phyloP scores from a whole-genome alignment of 2,113 vertebrate species.

The Anguilla japonica region DNA sequence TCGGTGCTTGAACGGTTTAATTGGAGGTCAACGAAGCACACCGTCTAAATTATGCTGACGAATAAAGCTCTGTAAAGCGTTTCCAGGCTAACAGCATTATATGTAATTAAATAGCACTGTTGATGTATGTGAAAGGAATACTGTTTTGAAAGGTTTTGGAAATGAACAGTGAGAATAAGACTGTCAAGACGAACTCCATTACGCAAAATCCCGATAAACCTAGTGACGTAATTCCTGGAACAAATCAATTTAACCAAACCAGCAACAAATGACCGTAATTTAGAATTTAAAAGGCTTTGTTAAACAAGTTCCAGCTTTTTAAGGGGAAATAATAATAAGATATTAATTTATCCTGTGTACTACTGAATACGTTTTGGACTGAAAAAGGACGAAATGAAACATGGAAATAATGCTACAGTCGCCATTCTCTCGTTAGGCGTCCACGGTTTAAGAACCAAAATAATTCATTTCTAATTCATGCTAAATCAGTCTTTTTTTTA shows the following conservation, averaged over 20 bases:
- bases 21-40: not conserved
- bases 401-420: conserved; percentile 4
- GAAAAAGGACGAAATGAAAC: conserved; percentile 23
- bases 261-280: conserved; percentile 45
- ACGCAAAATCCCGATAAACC: conserved; percentile 37
- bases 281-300: conserved; percentile 36
- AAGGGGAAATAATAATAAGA: conserved; percentile 23
- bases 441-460: conserved; percentile 17
- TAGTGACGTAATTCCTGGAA: conserved; percentile 46
- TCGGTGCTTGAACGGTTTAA: not conserved
- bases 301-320: conserved; percentile 32
- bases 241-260: conserved; percentile 48
- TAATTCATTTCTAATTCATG: conserved; percentile 32
- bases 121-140: conserved; percentile 21
- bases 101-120: conserved; percentile 18
- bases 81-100: conserved; percentile 5
- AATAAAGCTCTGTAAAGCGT: conserved; percentile 1
- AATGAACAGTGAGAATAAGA: conserved; percentile 16
- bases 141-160: conserved; percentile 17
- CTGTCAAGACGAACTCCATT: conserved; percentile 16
- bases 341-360: conserved; percentile 24
- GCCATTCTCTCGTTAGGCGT: conserved; percentile 13
- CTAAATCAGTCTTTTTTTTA: conserved; percentile 25
- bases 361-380: not conserved
- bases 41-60: conserved; percentile 7